Base-by-base conservation (phyloP, 1,140 invertebrate genomes). In the Drosophila eugracilis region DNA sequence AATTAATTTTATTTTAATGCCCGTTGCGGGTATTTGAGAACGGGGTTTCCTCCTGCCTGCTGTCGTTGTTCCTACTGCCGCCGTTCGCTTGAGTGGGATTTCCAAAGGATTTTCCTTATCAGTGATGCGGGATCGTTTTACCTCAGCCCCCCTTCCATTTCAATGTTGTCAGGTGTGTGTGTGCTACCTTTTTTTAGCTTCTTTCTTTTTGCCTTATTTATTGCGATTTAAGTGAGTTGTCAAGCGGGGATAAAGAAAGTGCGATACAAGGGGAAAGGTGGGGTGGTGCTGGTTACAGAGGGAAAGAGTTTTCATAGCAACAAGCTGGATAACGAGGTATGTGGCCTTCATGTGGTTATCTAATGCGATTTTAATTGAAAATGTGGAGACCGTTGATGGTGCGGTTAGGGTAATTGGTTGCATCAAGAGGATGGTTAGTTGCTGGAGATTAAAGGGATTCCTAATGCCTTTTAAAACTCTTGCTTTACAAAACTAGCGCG, bases 1-100 rank as follows among this genome's bases (percentile, higher is more conserved):
- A 74, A 86, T 86, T 86, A 86, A 86, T 88, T 86, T 86, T 83
- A 86, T 83, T 88, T 86, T 86, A 86, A 86, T 86, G 83, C 70
- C 45, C 74, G 74, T 75, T 75, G 81, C 62, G 72, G 63, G 74
- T 30, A 79, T 73, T 55, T 80, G 50, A 24, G 32, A 53, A 66
- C 55, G 73, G 80, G 80, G 75, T 67, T 86, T 77, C 62, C 5
- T 17, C 30, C 19, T 14, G 32, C 5, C 14, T 50, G 21, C 7
- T 42, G 41, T n/a, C 34, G 19, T 15, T 49, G 37, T n/a, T n/a
- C n/a, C n/a, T n/a, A n/a, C 17, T 19, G 37, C 7, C 62, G 53
- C 32, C 39, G 37, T 67, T 58, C 37, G 52, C 48, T 59, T 73
- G 76, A 75, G 65, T 78, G 49, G 76, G 72, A 59, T 47, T 55